Conservation (phyloP, 2,113 vertebrate genomes). For the Romanogobio albipinnatus region DNA sequence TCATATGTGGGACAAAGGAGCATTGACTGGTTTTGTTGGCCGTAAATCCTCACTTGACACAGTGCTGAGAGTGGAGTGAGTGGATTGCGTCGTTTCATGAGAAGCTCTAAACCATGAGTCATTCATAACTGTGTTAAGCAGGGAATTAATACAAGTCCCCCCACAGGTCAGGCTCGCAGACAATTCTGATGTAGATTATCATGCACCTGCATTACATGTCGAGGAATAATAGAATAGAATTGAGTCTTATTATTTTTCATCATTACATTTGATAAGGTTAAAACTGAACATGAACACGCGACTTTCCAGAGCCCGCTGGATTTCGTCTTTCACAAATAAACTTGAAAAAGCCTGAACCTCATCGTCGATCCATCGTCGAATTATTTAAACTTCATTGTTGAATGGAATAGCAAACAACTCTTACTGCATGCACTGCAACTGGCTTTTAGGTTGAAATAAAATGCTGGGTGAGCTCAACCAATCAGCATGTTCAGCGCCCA, state of each 20-base stretch:
- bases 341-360: too few relatives aligned
- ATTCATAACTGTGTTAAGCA: conserved; percentile 36
- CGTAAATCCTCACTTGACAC: conserved; percentile 11
- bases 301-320: too few relatives aligned
- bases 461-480: too few relatives aligned
- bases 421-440: too few relatives aligned
- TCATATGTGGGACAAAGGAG: background rate
- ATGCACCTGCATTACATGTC: background rate
- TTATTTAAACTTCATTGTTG: too few relatives aligned
- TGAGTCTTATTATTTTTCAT: background rate
- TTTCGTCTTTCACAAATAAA: too few relatives aligned
- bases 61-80: conserved; percentile 11
- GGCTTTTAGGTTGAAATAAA: too few relatives aligned
- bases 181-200: background rate
- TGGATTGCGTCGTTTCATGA: conserved; percentile 14
- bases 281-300: background rate
- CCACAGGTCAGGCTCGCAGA: background rate
- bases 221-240: background rate
- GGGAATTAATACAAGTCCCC: background rate
- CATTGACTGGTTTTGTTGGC: conserved; percentile 7
- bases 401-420: too few relatives aligned
- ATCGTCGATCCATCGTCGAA: too few relatives aligned
- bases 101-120: conserved; percentile 31
- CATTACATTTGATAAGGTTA: background rate
- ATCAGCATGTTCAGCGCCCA: too few relatives aligned